A percentile compares a stretch with the other conserved stretches of the same genome.
Evolutionary conservation across 2,888 invertebrate species (phyloP).

Genomic region (Drosophila paranaensis): DNA sequence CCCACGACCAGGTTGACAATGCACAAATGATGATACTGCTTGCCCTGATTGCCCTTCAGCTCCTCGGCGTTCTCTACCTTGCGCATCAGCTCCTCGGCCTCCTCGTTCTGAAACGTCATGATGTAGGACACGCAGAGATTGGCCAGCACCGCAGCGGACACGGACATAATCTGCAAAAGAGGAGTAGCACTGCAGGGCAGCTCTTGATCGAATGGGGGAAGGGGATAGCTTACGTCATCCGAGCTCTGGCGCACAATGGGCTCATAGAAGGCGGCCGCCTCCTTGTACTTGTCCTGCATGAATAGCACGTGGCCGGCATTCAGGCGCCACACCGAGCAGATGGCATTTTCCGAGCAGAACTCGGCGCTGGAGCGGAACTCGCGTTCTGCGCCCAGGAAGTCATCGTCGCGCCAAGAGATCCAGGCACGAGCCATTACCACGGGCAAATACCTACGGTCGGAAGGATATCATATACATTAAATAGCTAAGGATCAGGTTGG

Average conservation of each 20-base stretch:
- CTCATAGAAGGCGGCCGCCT: slow-evolving; percentile 98
- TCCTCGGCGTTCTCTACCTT: slow-evolving; percentile 99
- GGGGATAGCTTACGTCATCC: slow-evolving; percentile 88
- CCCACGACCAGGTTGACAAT: slow-evolving; percentile 99
- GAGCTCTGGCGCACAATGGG: slow-evolving; percentile 98
- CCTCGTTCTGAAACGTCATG: slow-evolving; percentile 99
- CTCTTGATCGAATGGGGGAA: neutral
- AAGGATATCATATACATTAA: neutral
- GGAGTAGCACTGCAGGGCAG: too few species aligned
- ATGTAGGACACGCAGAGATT: slow-evolving; percentile 99
- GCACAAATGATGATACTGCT: slow-evolving; percentile 97
- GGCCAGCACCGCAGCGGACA: slow-evolving; percentile 98
- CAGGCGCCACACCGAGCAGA: slow-evolving; percentile 91
- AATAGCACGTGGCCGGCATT: slow-evolving; percentile 99
- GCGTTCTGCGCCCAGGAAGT: slow-evolving; percentile 97
- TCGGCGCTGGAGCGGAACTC: slow-evolving; percentile 98
- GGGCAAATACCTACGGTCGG: slow-evolving; percentile 91
- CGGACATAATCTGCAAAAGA: slow-evolving; percentile 90
- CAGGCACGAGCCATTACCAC: slow-evolving; percentile 99
- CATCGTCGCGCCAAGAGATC: slow-evolving; percentile 98
- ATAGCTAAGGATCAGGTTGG: neutral
- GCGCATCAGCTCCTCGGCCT: slow-evolving; percentile 99
- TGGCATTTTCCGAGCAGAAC: slow-evolving; percentile 98
- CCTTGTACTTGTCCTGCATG: slow-evolving; percentile 99
- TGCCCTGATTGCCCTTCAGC: slow-evolving; percentile 92